Percentiles rank a stretch among this genome's conserved stretches.
These are phyloP conservation scores for Odontothrips loti DNA, from an alignment of 2,888 invertebrate species.

Conservation along the genomic window DNA sequence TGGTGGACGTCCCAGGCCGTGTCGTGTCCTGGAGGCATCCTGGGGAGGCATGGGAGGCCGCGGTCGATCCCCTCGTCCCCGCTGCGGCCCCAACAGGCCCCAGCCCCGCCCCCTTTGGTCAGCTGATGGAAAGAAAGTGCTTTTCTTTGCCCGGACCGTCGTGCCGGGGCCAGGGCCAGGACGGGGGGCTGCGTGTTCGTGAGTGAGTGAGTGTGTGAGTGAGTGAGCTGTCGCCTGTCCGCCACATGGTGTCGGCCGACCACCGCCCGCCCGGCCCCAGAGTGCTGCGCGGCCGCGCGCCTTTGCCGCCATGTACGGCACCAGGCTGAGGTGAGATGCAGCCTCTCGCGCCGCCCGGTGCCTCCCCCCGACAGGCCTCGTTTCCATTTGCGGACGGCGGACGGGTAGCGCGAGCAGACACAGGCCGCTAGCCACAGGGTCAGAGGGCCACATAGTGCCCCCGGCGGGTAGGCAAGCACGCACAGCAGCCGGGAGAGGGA, in stretches of 20 bases:
- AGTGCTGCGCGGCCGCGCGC: background rate
- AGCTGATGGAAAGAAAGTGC: background rate
- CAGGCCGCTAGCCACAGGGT: background rate
- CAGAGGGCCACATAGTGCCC: too few relatives aligned
- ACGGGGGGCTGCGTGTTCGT: background rate
- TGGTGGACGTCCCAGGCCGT: background rate
- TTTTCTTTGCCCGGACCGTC: background rate
- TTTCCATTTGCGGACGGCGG: background rate
- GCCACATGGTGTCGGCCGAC: background rate
- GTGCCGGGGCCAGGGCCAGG: too few relatives aligned
- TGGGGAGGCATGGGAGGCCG: too few relatives aligned
- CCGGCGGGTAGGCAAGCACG: too few relatives aligned
- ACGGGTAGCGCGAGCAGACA: too few relatives aligned
- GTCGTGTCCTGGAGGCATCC: background rate
- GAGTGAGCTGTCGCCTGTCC: background rate
- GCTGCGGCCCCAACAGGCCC: too few relatives aligned
- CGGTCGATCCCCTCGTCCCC: too few relatives aligned
- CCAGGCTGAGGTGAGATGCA: background rate
- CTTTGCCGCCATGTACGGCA: slow-evolving; percentile 6
- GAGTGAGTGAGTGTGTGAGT: too few relatives aligned
- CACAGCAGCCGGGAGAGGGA: too few relatives aligned
- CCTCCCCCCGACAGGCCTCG: too few relatives aligned
- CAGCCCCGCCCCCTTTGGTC: background rate
- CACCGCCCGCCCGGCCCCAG: background rate
- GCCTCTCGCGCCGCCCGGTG: background rate